phyloP scores from a whole-genome alignment of 2,797 vertebrate genomes.

The Myripristis murdjan region DNA sequence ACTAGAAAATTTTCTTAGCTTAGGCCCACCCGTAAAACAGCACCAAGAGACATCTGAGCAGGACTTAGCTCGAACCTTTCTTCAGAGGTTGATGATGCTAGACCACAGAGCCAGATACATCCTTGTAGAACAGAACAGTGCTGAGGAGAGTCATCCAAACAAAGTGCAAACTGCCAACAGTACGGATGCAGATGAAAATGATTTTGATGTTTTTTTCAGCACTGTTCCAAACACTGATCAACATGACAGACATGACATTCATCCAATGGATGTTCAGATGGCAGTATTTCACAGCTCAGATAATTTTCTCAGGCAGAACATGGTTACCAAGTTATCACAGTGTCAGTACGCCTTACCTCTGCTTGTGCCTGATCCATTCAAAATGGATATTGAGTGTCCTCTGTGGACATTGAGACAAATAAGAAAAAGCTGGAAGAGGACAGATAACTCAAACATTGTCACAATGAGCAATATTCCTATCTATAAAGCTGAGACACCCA shows the following conservation, averaged over 20 bases:
- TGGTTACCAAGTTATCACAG: constrained; percentile 77
- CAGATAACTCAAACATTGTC: constrained; percentile 13
- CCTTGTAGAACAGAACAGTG: constrained; percentile 31
- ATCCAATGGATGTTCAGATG: constrained; percentile 86
- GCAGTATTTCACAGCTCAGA: constrained; percentile 83
- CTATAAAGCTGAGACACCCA: constrained; percentile 64
- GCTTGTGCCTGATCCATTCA: constrained; percentile 79
- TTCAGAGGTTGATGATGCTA: constrained; percentile 78
- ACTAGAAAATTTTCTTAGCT: constrained; percentile 49
- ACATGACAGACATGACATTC: too few relatives aligned
- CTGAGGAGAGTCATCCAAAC: background rate
- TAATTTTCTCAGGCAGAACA: constrained; percentile 78
- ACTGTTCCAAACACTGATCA: background rate
- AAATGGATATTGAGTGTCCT: constrained; percentile 71
- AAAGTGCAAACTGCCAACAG: background rate
- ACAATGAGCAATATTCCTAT: constrained; percentile 65
- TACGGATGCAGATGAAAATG: background rate
- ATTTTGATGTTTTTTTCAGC: constrained; percentile 3
- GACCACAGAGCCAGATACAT: constrained; percentile 78
- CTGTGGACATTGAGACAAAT: constrained; percentile 79
- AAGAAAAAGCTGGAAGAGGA: constrained; percentile 75
- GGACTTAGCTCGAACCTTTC: constrained; percentile 46
- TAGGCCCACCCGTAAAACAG: constrained; percentile 33
- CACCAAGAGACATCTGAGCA: constrained; percentile 18
- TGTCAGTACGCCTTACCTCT: constrained; percentile 86